Evolutionary conservation across 2,888 invertebrate species (phyloP).

Genomic region (Leucania comma): DNA sequence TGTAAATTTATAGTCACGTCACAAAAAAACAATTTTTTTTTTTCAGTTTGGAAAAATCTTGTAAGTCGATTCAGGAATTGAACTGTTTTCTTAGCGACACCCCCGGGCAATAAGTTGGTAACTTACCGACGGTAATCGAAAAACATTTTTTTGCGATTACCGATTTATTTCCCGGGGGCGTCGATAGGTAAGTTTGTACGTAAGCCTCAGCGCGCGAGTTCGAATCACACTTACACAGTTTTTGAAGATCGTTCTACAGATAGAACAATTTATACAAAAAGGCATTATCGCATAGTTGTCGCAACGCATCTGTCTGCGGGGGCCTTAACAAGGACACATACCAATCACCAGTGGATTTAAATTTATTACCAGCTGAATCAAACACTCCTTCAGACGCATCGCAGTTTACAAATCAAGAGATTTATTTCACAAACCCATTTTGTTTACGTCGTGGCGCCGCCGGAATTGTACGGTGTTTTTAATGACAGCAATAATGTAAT

Average conservation of each 20-base stretch:
- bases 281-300: neutral
- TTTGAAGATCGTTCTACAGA: neutral
- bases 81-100: no score
- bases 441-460: slow-evolving; percentile 64
- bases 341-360: slow-evolving; percentile 39
- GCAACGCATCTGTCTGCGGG: neutral
- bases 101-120: no score
- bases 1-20: no score
- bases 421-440: slow-evolving; percentile 63
- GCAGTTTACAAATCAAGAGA: slow-evolving; percentile 64
- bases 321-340: slow-evolving; percentile 12
- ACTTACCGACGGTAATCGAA: no score
- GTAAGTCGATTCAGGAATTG: no score
- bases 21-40: no score
- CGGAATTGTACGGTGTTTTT: slow-evolving; percentile 40
- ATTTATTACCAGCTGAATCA: slow-evolving; percentile 60
- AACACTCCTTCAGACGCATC: slow-evolving; percentile 53
- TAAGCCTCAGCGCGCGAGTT: no score
- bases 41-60: no score
- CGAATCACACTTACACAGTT: no score
- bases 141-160: no score
- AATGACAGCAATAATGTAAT: slow-evolving; percentile 35
- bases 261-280: neutral
- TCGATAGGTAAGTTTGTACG: no score
- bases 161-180: no score